A percentile compares a stretch with the other conserved stretches of the same genome.
phyloP scores from a whole-genome alignment of 2,113 vertebrate genomes.

The Recurvirostra avosetta region DNA sequence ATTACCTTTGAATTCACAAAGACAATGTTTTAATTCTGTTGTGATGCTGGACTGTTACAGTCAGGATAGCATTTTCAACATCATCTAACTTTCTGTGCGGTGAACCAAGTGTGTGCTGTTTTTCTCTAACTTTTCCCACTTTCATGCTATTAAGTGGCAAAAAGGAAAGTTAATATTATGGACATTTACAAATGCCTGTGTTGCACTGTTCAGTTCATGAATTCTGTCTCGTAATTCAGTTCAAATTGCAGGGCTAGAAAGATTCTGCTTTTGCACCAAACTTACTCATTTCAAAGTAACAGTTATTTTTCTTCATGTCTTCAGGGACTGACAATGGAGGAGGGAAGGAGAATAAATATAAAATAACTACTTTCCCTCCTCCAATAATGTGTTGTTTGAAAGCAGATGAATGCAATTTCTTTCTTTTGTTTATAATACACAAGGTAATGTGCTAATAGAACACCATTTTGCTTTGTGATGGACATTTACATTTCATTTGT shows the following conservation, averaged over 20 bases:
- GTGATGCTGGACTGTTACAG: background rate
- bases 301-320: background rate
- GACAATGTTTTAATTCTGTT: background rate
- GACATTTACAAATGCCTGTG: background rate
- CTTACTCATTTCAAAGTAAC: background rate
- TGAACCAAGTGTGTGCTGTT: background rate
- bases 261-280: background rate
- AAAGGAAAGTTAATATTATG: background rate
- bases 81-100: background rate
- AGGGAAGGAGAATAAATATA: background rate
- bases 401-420: background rate
- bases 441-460: background rate
- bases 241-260: background rate
- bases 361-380: background rate
- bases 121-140: background rate
- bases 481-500: background rate
- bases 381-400: background rate
- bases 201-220: background rate
- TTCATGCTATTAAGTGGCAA: background rate
- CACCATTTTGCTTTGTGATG: background rate
- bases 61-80: background rate
- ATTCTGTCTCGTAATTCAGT: background rate
- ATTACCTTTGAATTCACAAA: background rate
- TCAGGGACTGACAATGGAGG: background rate
- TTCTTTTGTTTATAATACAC: background rate